Evolutionary conservation across 2,888 invertebrate species (phyloP).

Genomic region (Anaspis maculata): DNA sequence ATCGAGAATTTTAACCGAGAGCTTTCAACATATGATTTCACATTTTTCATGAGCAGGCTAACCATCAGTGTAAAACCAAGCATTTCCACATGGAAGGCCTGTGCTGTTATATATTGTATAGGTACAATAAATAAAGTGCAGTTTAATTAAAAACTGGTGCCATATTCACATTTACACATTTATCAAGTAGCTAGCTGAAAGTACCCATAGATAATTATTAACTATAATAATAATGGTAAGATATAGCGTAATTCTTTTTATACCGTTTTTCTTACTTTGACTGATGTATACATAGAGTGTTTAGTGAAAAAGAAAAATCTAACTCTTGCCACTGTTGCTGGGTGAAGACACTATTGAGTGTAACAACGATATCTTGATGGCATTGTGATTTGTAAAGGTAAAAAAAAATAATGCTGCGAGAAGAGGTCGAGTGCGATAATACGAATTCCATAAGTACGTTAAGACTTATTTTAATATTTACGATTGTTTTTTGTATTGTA

Average conservation of each 20-base stretch:
- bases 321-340: slow-evolving; percentile 11
- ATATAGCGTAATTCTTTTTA: slow-evolving; percentile 27
- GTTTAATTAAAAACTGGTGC: slow-evolving; percentile 29
- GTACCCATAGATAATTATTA: slow-evolving; percentile 15
- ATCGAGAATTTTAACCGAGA: slow-evolving; percentile 23
- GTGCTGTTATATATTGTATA: slow-evolving; percentile 28
- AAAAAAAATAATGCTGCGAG: slow-evolving; percentile 7
- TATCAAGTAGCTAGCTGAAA: slow-evolving; percentile 20
- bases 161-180: slow-evolving; percentile 28
- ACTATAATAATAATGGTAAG: slow-evolving; percentile 19
- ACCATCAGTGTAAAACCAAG: slow-evolving; percentile 7
- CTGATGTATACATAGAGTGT: slow-evolving; percentile 19
- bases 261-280: slow-evolving; percentile 26
- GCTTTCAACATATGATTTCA: slow-evolving; percentile 29
- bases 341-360: slow-evolving; percentile 9
- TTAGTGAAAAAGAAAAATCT: slow-evolving; percentile 10
- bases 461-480: slow-evolving; percentile 4
- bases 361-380: slow-evolving; percentile 13
- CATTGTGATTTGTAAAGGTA: slow-evolving; percentile 15
- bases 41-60: slow-evolving; percentile 17
- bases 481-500: too few species aligned
- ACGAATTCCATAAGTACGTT: slow-evolving; percentile 12
- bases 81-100: slow-evolving; percentile 11
- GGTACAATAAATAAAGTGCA: slow-evolving; percentile 24
- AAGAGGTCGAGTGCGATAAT: slow-evolving; percentile 4